These are phyloP conservation scores for Myiozetetes cayanensis DNA, from an alignment of 2,113 vertebrate species.

Conservation along the genomic window DNA sequence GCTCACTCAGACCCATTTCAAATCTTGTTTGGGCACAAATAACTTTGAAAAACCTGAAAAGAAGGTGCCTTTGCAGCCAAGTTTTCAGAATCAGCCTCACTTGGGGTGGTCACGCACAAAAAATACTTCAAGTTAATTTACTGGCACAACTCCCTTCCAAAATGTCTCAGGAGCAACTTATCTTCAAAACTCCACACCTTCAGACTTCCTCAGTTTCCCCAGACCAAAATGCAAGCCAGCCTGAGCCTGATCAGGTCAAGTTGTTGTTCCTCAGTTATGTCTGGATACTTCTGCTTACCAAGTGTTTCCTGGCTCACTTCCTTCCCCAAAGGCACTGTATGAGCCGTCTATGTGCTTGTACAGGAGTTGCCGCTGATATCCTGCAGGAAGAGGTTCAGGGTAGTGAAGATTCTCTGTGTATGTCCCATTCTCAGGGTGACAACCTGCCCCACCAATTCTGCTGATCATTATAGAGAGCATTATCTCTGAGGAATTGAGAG, in stretches of 20 bases:
- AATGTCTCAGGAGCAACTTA: background rate
- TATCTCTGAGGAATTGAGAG: background rate
- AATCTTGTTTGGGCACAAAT: background rate
- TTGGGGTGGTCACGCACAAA: background rate
- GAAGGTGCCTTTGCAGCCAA: background rate
- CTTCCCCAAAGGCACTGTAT: slow-evolving; percentile 85
- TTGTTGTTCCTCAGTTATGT: background rate
- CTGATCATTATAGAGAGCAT: background rate
- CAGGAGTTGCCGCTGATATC: slow-evolving; percentile 85
- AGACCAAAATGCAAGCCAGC: background rate
- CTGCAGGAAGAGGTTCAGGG: slow-evolving; percentile 51
- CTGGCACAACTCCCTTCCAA: background rate
- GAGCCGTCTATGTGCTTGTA: slow-evolving; percentile 80
- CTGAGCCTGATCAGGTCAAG: background rate
- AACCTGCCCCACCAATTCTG: background rate
- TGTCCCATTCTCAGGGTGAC: background rate
- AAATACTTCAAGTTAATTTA: background rate
- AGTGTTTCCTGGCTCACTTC: slow-evolving; percentile 76
- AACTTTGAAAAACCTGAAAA: background rate
- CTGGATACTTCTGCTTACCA: slow-evolving; percentile 75
- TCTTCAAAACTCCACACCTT: background rate
- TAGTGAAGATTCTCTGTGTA: background rate
- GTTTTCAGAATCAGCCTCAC: background rate
- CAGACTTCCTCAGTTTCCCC: background rate
- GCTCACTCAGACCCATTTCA: background rate